A percentile compares a stretch with the other conserved stretches of the same genome.
These are phyloP conservation scores for Alviniconcha marisindica DNA, from an alignment of 1,140 invertebrate species.

Conservation along the genomic window DNA sequence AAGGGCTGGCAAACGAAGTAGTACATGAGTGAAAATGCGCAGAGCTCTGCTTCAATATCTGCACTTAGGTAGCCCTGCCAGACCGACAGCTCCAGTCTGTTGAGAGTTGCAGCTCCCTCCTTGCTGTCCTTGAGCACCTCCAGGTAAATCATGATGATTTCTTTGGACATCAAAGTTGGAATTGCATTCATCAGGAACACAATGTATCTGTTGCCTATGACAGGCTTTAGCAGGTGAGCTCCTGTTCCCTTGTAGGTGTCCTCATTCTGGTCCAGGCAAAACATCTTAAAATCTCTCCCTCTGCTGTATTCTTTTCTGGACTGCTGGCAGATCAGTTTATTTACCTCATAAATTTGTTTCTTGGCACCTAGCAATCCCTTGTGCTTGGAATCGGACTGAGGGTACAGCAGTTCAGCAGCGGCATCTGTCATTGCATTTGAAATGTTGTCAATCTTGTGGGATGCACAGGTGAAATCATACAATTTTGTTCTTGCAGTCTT, in stretches of 20 bases:
- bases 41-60: too few species aligned
- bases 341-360: conserved; percentile 42
- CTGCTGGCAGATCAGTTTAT: conserved; percentile 41
- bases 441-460: conserved; percentile 27
- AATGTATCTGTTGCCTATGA: conserved; percentile 41
- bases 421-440: too few species aligned
- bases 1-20: too few species aligned
- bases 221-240: conserved; percentile 30
- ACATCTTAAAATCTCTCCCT: conserved; percentile 36
- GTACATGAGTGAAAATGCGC: too few species aligned
- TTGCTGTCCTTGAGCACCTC: conserved; percentile 24
- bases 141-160: conserved; percentile 36
- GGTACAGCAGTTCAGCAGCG: too few species aligned
- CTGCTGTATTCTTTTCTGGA: conserved; percentile 33
- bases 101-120: neutral
- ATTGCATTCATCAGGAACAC: conserved; percentile 42
- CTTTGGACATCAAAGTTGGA: conserved; percentile 34
- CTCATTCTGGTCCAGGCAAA: neutral
- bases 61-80: neutral
- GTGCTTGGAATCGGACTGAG: neutral
- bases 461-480: conserved; percentile 30
- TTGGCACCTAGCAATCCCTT: conserved; percentile 36
- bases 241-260: conserved; percentile 25
- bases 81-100: conserved; percentile 6
- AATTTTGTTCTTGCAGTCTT: neutral